Conservation (phyloP, 1,140 invertebrate species). For the Dendrolimus punctatus region DNA sequence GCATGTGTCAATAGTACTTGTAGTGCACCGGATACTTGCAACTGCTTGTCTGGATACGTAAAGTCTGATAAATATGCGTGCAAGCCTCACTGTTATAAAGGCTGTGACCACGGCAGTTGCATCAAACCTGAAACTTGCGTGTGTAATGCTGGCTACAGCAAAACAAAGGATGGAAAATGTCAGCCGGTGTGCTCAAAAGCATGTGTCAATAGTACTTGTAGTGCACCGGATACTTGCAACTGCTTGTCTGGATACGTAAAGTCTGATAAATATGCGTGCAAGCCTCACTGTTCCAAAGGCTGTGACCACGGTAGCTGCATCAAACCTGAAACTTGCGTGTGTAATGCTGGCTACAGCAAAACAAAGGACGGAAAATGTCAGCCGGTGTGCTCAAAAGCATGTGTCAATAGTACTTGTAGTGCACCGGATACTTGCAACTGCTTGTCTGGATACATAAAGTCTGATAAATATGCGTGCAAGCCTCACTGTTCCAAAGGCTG, state of each 20-base stretch:
- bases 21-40: no score
- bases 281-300: constrained; percentile 21
- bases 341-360: constrained; percentile 47
- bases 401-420: no score
- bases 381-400: constrained; percentile 13
- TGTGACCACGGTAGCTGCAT: constrained; percentile 70
- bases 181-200: constrained; percentile 15
- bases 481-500: constrained; percentile 40
- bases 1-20: no score
- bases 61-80: no score
- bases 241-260: constrained; percentile 34
- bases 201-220: no score
- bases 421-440: no score
- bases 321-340: constrained; percentile 68
- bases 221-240: no score
- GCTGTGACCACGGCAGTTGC: no score
- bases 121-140: constrained; percentile 49
- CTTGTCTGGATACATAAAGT: no score
- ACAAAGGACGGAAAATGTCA: constrained; percentile 31
- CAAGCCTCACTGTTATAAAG: no score
- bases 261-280: constrained; percentile 44
- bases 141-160: constrained; percentile 30
- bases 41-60: no score
- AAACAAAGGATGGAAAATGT: constrained; percentile 24
- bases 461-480: not conserved